Base-by-base conservation (phyloP, 1,140 invertebrate species). In the Aporrectodea caliginosa region DNA sequence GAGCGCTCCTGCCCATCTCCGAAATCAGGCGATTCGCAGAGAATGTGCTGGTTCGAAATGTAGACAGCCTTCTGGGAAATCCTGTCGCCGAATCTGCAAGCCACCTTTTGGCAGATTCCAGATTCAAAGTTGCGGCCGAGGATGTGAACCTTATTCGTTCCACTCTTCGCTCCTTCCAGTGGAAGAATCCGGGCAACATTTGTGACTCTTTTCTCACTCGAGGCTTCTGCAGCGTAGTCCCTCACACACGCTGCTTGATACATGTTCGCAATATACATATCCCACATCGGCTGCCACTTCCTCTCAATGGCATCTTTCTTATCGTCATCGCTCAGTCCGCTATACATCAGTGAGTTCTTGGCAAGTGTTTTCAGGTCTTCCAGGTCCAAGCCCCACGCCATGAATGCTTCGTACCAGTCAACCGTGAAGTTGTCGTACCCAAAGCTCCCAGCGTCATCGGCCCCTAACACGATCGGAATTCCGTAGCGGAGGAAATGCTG, bases 371-470 rank as follows among this genome's bases (percentile, higher is more conserved):
- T 80, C 30, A 85, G 69, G 72, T 85, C 84, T 22, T 78, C 79
- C 22, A 85, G 78, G 77, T 80, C 70, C 1, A 85, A 71, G 34
- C 84, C 81, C 83, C 83, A 85, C 16, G 76, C 80, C 83, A 84
- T 84, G 31, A 83, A 84, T 16, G 83, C 83, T 30, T 81, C 77
- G 74, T 85, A 85, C 82, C 82, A 85, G 58, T 85, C 84, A 27
- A 83, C 80, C 1, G 84, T 85, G 29, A 85, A 82, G 35, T 83
- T 77, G 70, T 85, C 79, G 75, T 84, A 84, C 22, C 84, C 84
- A 78, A 83, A 83, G 16, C 78, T 81, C 16, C 78, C 82, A 0
- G 84, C 83, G 76, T 85, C 84, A 72, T 85, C 84, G 16, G 83
- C 79, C 35, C 81, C 82, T n/a, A 85, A 73, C 29, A 85, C 79